phyloP scores from a whole-genome alignment of 2,888 invertebrate genomes.

The Pandemis cinnamomeana region DNA sequence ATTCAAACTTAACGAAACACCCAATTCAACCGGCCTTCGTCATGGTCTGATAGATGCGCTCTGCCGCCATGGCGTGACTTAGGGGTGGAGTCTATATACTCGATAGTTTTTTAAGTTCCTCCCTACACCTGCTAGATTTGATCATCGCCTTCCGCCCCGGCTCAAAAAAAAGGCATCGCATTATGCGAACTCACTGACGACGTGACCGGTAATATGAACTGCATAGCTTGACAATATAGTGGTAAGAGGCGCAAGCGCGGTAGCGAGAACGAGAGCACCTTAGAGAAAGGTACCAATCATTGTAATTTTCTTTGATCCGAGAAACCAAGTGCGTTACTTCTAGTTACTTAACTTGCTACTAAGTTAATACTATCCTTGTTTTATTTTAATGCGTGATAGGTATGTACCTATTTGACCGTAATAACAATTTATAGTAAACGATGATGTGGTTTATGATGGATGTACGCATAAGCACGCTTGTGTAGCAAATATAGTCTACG shows the following conservation, averaged over 20 bases:
- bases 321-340: no score
- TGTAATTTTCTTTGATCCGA: no score
- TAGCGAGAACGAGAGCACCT: neutral
- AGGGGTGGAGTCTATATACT: neutral
- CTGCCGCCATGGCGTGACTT: neutral
- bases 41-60: neutral
- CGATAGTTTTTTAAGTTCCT: neutral
- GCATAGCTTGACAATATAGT: neutral
- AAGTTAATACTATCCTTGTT: no score
- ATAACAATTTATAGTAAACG: no score
- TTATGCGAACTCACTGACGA: conserved; percentile 17
- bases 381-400: no score
- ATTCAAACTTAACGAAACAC: neutral
- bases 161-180: conserved; percentile 20
- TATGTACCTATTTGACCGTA: no score
- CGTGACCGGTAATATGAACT: conserved; percentile 28
- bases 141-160: conserved; percentile 12
- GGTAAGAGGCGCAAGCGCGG: neutral
- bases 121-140: conserved; percentile 19
- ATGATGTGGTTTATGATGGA: no score
- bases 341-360: no score
- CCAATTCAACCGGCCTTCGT: neutral
- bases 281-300: no score
- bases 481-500: no score
- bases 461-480: no score